Evolutionary conservation across 2,888 invertebrate species (phyloP).

Genomic region (Odontothrips loti): DNA sequence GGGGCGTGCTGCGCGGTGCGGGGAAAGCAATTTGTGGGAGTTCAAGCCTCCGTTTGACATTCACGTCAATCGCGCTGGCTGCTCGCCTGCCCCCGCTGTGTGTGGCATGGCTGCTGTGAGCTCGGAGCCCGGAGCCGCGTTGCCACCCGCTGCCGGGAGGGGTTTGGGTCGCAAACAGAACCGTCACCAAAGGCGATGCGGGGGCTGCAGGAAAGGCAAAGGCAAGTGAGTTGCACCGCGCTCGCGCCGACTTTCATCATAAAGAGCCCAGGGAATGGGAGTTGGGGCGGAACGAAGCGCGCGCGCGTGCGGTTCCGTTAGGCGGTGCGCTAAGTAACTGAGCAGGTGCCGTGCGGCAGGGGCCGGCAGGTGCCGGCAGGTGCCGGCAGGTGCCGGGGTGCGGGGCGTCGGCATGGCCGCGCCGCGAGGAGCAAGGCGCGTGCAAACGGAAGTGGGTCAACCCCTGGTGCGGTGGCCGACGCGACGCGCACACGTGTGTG

Average conservation of each 20-base stretch:
- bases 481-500: too few relatives aligned
- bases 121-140: neutral
- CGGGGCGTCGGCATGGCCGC: too few relatives aligned
- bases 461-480: too few relatives aligned
- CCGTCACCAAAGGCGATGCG: neutral
- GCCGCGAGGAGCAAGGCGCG: too few relatives aligned
- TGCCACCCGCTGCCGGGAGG: neutral
- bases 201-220: neutral
- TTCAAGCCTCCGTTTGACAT: constrained; percentile 20
- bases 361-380: too few relatives aligned
- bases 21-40: constrained; percentile 14
- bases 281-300: too few relatives aligned
- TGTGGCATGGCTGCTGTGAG: too few relatives aligned
- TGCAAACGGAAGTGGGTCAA: too few relatives aligned
- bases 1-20: neutral
- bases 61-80: constrained; percentile 10
- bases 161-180: neutral
- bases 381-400: too few relatives aligned
- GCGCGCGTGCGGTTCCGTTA: neutral
- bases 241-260: neutral
- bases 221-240: neutral
- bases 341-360: too few relatives aligned
- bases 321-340: neutral
- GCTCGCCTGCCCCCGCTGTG: neutral
- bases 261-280: neutral